Base-by-base conservation (phyloP, 2,797 vertebrate species). In the Lophotriccus pileatus region DNA sequence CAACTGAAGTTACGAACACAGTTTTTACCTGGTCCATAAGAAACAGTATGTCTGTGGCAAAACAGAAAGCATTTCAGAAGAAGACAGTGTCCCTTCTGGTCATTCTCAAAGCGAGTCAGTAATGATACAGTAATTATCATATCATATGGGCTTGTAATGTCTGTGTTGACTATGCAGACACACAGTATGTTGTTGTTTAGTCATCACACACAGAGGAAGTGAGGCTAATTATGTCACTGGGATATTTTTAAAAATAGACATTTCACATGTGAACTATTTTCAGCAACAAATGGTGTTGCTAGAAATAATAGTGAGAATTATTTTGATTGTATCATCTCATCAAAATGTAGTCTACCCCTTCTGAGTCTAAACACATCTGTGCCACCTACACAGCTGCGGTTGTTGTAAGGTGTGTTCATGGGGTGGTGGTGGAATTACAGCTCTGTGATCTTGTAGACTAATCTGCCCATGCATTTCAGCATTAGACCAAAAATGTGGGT, bases 201-300 rank as follows among this genome's bases (percentile, higher is more conserved):
- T 92, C 83, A 85, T 68, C 36, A 88, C 49, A 87, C 27, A 58
- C 36, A 89, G 77, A 83, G 68, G 95, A 96, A 95, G 44, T 91
- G 60, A 67, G 47, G 30, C 15, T 79, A 86, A 68, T 89, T 68
- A n/a, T 67, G 82, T 77, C 87, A 90, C 1, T 34, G 55, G 28
- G 58, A 10, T 79, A 28, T 73, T 88, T 91, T 86, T 58, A 79
- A 75, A 86, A 62, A 70, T 36, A 43, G 25, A 7, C 69, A 34
- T 27, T 83, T 89, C 82, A 72, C 12, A 41, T 63, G 21, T 8
- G 1, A 17, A 13, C 67, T 91, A 67, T 95, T 92, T 89, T 92
- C 63, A 82, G 74, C 22, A 62, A 79, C 55, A 66, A 64, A 86
- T 15, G 39, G 2, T 6, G 7, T 39, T 60, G 12, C 36, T 94